Evolutionary conservation across 1,140 invertebrate genomes (phyloP).

Genomic region (Papilio xuthus): DNA sequence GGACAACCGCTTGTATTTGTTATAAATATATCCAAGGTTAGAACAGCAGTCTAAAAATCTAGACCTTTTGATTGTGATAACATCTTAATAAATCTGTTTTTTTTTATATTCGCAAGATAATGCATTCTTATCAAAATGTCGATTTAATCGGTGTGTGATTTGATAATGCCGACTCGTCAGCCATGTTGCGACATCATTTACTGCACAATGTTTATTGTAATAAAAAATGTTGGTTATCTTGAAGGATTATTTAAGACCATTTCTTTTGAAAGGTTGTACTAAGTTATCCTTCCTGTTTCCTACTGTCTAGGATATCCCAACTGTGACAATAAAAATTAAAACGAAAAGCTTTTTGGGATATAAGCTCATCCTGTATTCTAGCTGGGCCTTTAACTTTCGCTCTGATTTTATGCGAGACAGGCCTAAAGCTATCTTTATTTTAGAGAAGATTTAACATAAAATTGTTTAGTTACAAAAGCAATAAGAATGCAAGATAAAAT

Average conservation of each 20-base stretch:
- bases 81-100: background rate
- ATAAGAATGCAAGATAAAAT: background rate
- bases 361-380: no score
- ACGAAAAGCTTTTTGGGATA: no score
- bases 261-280: background rate
- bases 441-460: no score
- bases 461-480: background rate
- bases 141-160: background rate
- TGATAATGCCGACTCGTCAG: background rate
- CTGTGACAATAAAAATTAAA: no score
- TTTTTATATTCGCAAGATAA: background rate
- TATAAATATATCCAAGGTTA: no score
- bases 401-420: no score
- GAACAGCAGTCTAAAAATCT: background rate
- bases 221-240: background rate
- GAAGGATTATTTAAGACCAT: background rate
- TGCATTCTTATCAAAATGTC: background rate
- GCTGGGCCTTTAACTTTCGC: no score
- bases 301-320: background rate
- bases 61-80: background rate
- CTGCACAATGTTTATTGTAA: background rate
- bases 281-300: background rate
- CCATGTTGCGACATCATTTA: constrained; percentile 6
- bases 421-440: no score
- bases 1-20: no score